A percentile compares a stretch with the other conserved stretches of the same genome.
Conservation (phyloP, 1,140 invertebrate species). For the Diorhabda elongata region DNA sequence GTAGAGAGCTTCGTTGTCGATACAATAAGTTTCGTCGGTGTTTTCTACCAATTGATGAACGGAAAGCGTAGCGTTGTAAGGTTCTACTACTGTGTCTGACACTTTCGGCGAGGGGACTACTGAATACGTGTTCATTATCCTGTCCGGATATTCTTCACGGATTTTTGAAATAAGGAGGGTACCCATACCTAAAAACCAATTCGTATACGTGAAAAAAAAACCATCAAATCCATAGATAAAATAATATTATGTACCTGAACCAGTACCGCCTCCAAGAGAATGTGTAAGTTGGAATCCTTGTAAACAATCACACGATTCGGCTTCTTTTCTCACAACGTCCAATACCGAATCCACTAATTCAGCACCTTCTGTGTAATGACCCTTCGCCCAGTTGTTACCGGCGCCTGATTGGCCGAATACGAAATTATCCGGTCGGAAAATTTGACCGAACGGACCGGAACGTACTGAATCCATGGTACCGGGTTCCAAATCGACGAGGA, state of each 20-base stretch:
- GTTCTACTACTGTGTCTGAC: constrained; percentile 76
- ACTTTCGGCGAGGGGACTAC: constrained; percentile 79
- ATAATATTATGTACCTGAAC: constrained; percentile 58
- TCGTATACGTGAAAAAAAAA: background rate
- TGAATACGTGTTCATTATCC: constrained; percentile 90
- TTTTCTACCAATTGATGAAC: constrained; percentile 80
- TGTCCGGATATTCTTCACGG: constrained; percentile 79
- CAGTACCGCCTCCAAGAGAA: constrained; percentile 82
- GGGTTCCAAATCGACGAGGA: constrained; percentile 88
- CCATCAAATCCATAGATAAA: no score
- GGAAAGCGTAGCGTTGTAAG: constrained; percentile 78
- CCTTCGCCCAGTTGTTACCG: constrained; percentile 89
- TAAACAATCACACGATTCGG: constrained; percentile 67
- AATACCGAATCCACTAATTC: constrained; percentile 71
- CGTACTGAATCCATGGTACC: constrained; percentile 93
- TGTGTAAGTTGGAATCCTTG: constrained; percentile 84
- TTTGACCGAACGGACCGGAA: constrained; percentile 78
- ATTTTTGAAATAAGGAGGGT: constrained; percentile 82
- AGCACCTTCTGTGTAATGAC: constrained; percentile 85
- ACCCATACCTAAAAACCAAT: constrained; percentile 70
- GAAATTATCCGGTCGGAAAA: constrained; percentile 85
- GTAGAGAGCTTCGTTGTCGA: constrained; percentile 84
- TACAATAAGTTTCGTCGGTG: constrained; percentile 80
- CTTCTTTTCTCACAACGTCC: constrained; percentile 75
- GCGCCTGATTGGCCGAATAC: constrained; percentile 74